Evolutionary conservation across 2,888 invertebrate species (phyloP).

Genomic region (Ctena decussata): DNA sequence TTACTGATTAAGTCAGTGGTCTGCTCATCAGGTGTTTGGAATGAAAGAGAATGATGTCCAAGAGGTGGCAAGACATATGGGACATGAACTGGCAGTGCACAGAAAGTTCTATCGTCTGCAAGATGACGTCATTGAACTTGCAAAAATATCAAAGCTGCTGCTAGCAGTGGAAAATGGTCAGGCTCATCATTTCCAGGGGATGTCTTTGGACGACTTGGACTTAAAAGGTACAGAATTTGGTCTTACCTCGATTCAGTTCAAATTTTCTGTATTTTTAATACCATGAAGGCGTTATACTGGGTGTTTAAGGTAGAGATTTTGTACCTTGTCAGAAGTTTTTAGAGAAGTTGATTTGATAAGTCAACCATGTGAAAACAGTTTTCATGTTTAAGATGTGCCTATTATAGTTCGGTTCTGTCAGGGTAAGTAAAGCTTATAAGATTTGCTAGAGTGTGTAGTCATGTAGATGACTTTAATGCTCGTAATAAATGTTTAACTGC

Average conservation of each 20-base stretch:
- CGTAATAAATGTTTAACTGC: too few relatives aligned
- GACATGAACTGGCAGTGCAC: slow-evolving; percentile 25
- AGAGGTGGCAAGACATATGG: slow-evolving; percentile 38
- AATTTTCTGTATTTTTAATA: background rate
- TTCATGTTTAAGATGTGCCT: too few relatives aligned
- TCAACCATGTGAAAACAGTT: too few relatives aligned
- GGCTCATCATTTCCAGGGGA: slow-evolving; percentile 1
- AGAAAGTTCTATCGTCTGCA: slow-evolving; percentile 31
- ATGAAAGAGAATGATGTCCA: slow-evolving; percentile 21
- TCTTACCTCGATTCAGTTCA: background rate
- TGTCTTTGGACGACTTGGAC: slow-evolving; percentile 5
- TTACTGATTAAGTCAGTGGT: background rate
- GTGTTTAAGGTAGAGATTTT: too few relatives aligned
- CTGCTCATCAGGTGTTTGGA: slow-evolving; percentile 14
- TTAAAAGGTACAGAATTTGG: background rate
- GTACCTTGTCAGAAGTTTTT: too few relatives aligned
- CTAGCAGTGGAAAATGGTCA: slow-evolving; percentile 27
- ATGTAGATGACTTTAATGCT: too few relatives aligned
- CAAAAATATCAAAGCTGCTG: slow-evolving; percentile 35
- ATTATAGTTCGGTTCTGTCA: too few relatives aligned
- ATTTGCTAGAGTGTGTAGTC: too few relatives aligned
- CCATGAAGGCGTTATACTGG: too few relatives aligned
- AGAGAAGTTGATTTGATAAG: too few relatives aligned
- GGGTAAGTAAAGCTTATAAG: too few relatives aligned
- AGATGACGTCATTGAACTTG: slow-evolving; percentile 37